Evolutionary conservation across 2,888 invertebrate species (phyloP).

Genomic region (Pammene fasciana): DNA sequence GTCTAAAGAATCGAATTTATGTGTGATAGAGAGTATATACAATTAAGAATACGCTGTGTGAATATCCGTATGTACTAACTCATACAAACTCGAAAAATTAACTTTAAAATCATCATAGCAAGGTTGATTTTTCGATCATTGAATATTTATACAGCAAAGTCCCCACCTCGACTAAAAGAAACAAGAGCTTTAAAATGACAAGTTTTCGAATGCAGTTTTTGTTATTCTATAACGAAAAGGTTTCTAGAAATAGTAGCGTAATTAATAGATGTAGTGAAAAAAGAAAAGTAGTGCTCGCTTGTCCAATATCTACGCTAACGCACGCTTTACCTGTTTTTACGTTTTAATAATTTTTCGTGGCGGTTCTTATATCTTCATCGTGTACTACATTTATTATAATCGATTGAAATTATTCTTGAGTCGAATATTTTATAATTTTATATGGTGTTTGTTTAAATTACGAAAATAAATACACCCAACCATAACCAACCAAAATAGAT

Average conservation of each 20-base stretch:
- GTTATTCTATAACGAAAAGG: constrained; percentile 41
- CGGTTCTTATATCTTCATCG: background rate
- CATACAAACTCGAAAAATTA: constrained; percentile 9
- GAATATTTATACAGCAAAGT: constrained; percentile 23
- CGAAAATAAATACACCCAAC: background rate
- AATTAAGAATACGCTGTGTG: constrained; percentile 27
- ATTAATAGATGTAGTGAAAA: constrained; percentile 44
- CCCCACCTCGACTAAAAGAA: constrained; percentile 35
- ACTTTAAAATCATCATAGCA: constrained; percentile 12
- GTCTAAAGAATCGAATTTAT: constrained; percentile 42
- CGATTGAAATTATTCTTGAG: no score
- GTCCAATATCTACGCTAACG: background rate
- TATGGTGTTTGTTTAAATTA: background rate
- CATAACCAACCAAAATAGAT: background rate
- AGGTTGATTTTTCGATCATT: constrained; percentile 14
- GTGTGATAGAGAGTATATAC: constrained; percentile 25
- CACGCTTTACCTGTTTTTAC: background rate
- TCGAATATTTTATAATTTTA: no score
- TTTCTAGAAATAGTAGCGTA: constrained; percentile 50
- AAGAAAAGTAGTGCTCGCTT: background rate
- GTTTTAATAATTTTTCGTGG: background rate
- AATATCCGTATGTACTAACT: constrained; percentile 16
- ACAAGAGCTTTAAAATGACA: constrained; percentile 41
- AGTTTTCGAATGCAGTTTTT: constrained; percentile 48
- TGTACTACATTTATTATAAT: background rate